Base-by-base conservation (phyloP, 2,888 invertebrate genomes). In the Microplitis manilae region DNA sequence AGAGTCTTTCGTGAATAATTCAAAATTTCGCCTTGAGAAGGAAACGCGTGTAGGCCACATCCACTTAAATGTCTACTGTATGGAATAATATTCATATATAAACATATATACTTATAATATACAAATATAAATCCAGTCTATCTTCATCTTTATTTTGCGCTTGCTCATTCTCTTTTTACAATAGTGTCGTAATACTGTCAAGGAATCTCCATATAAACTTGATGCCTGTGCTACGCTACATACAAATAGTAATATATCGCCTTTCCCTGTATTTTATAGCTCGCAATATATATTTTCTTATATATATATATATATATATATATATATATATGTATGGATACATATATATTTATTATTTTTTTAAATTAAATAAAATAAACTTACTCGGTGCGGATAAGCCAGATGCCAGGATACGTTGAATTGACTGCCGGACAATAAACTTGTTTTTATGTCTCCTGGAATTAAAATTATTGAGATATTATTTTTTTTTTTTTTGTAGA, bases 381-480 rank as follows among this genome's bases (percentile, higher is more conserved):
- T 93, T 91, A 96, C 96, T 91, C 94, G 92, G 88, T 98, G 98
- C 5, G 98, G 96, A 91, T 97, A 98, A 9, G 97, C 96, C 85
- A 98, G 92, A 90, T 97, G 97, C 98, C 98, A 98, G 80, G 96
- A 94, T 70, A 97, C 95, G 90, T 95, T 97, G 86, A 98, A 94
- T 80, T 93, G 93, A 79, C 96, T 94, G 74, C 97, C 97, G 17
- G 96, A 93, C 80, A 95, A 89, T 85, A 97, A 92, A 30, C 95
- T 93, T 59, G 97, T 97, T 89, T 93, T 94, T 86, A 94, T 92
- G 85, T 93, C 92, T 83, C 96, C 97, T 96, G 93, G 41, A 93
- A 85, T 86, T 85, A 83, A 83, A 86, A 77, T 81, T 39, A 75
- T 79, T 80, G 77, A 80, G 77, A 74, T 77, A 77, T 13, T 5